Conservation (phyloP, 2,113 vertebrate genomes). For the Terrapene triunguis region DNA sequence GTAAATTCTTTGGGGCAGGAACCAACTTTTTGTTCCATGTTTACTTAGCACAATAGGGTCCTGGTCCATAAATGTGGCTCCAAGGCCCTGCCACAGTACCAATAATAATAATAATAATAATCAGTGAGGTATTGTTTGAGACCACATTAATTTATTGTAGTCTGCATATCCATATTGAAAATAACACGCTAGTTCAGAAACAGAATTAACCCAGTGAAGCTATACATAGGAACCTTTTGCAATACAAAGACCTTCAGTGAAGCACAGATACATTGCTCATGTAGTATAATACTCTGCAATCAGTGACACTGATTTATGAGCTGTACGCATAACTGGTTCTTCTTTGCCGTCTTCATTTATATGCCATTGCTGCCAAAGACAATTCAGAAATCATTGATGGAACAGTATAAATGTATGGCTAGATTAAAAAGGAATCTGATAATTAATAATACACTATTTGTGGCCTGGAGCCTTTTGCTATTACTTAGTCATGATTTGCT, state of each 20-base stretch:
- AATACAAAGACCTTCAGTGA: neutral
- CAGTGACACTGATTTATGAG: neutral
- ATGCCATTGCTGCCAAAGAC: neutral
- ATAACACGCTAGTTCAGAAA: neutral
- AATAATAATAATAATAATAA: neutral
- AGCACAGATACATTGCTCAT: neutral
- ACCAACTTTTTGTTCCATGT: neutral
- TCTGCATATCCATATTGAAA: neutral
- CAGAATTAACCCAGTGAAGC: neutral
- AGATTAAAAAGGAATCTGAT: conserved; percentile 6
- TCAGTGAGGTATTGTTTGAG: neutral
- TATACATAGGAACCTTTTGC: neutral
- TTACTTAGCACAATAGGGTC: neutral
- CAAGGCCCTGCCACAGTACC: neutral
- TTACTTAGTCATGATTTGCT: conserved; percentile 19
- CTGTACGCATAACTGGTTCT: neutral
- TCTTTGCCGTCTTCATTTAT: neutral
- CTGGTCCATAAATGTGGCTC: neutral
- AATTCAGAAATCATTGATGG: neutral
- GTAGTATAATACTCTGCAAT: neutral
- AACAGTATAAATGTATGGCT: conserved; percentile 3
- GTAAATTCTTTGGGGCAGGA: neutral
- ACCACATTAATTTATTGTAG: neutral
- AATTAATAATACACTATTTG: conserved; percentile 32
- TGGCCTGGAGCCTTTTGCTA: conserved; percentile 23